Evolutionary conservation across 1,140 invertebrate species (phyloP), one percentile per base, ranked within the genome.

Genomic region (Hypsibius dujardini): DNA sequence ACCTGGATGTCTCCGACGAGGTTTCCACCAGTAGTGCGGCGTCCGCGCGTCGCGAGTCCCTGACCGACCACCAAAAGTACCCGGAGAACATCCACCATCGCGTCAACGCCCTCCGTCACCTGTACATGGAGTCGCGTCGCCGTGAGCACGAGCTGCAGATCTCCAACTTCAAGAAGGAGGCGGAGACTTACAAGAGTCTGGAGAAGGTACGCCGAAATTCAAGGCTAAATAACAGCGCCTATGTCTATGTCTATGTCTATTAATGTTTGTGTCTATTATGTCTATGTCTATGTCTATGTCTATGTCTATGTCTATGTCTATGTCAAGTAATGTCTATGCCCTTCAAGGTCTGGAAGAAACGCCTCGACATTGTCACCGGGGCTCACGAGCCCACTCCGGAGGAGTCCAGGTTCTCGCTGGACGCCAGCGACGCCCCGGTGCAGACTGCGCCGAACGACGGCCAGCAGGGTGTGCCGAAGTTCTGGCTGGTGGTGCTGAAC

Each of bases 401-500:
- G 3, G 62, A 67, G 45, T 7, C 7, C 62, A 67, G 45, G 42
- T 67, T 67, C 62, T 7, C 62, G 3, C 42, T 67, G 3, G 42
- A 3, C 3, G 7, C 7, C 45, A 7, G 42, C 7, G 62, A 7
- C 45, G 42, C 3, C 62, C 12, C 3, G 3, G 12, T 42, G 50
- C 7, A 56, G 3, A 67, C 62, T 67, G 12, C 62, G 42, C 62
- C 62, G 7, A 42, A 67, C 62, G 62, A 67, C 42, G 62, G 62
- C 7, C 62, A 67, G 42, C 12, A 14, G 42, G 62, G 62, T 42
- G 45, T 67, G 3, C 62, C 62, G 7, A 67, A 67, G 42, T 67
- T 67, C 62, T 67, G 62, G 62, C 3, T 67, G 62, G 62, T 67
- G 3, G 62, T 67, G 62, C 42, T 67, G 62, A 67, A 67, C 42